Percentiles rank a stretch among this genome's conserved stretches.
phyloP scores from a whole-genome alignment of 2,797 vertebrate species.

The Phataginus tetradactyla region DNA sequence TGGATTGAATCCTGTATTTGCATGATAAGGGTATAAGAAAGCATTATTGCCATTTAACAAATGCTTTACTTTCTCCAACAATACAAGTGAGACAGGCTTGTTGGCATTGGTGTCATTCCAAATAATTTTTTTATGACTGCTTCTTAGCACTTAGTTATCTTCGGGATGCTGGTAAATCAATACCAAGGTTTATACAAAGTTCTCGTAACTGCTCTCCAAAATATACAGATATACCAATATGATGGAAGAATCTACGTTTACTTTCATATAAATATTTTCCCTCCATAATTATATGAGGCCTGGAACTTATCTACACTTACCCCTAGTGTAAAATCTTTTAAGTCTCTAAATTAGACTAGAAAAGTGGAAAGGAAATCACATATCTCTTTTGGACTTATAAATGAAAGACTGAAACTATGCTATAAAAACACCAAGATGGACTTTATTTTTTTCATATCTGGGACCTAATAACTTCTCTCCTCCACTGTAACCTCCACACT shows the following conservation, averaged over 20 bases:
- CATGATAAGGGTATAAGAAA: not conserved
- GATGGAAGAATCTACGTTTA: not conserved
- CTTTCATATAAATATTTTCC: not conserved
- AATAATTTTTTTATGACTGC: not conserved
- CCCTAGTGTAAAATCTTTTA: not conserved
- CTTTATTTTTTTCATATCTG: not conserved
- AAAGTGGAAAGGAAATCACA: slow-evolving; percentile 13
- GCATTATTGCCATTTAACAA: not conserved
- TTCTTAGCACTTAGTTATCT: not conserved
- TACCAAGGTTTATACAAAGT: not conserved
- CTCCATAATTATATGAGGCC: not conserved
- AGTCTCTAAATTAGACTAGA: not conserved
- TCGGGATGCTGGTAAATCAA: slow-evolving; percentile 18
- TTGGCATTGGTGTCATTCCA: not conserved
- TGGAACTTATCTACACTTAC: not conserved
- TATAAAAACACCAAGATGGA: not conserved
- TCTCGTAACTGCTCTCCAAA: not conserved
- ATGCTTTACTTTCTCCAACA: not conserved
- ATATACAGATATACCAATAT: not conserved
- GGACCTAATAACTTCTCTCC: not conserved
- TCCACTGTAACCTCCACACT: not conserved
- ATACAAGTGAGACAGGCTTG: not conserved
- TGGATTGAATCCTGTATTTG: not conserved
- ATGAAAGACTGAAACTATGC: not conserved
- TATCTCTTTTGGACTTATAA: not conserved